Evolutionary conservation across 2,888 invertebrate genomes (phyloP).

Genomic region (Parnassius orleans): DNA sequence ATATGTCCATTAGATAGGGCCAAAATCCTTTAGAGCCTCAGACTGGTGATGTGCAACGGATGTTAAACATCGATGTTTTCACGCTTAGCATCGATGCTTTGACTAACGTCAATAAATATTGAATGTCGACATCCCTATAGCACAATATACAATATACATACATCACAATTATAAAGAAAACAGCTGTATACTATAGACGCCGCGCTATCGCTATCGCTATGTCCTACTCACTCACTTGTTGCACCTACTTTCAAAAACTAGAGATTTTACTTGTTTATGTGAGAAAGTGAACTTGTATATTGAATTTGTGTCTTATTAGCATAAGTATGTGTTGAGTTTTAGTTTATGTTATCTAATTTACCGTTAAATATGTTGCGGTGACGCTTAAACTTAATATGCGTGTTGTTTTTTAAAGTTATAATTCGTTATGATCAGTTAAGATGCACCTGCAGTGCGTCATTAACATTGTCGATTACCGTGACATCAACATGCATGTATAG

Average conservation of each 20-base stretch:
- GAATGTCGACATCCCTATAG: too few relatives aligned
- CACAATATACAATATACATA: too few relatives aligned
- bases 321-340: constrained; percentile 41
- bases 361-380: constrained; percentile 59
- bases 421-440: constrained; percentile 49
- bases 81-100: too few relatives aligned
- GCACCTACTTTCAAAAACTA: constrained; percentile 70
- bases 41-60: too few relatives aligned
- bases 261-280: constrained; percentile 59
- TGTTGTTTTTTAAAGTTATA: constrained; percentile 51
- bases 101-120: too few relatives aligned
- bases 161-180: constrained; percentile 46
- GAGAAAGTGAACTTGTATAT: constrained; percentile 63
- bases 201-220: constrained; percentile 24
- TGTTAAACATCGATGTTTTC: too few relatives aligned
- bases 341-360: constrained; percentile 58
- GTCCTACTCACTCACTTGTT: constrained; percentile 44
- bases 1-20: too few relatives aligned
- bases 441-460: constrained; percentile 71
- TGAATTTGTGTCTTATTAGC: constrained; percentile 48
- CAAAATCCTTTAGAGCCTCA: too few relatives aligned
- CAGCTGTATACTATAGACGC: constrained; percentile 46
- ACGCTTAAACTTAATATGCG: constrained; percentile 57
- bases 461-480: constrained; percentile 37
- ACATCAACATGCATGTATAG: constrained; percentile 31